Percentiles rank a stretch among this genome's conserved stretches.
phyloP scores from a whole-genome alignment of 2,797 vertebrate genomes.

The Microcaecilia unicolor region DNA sequence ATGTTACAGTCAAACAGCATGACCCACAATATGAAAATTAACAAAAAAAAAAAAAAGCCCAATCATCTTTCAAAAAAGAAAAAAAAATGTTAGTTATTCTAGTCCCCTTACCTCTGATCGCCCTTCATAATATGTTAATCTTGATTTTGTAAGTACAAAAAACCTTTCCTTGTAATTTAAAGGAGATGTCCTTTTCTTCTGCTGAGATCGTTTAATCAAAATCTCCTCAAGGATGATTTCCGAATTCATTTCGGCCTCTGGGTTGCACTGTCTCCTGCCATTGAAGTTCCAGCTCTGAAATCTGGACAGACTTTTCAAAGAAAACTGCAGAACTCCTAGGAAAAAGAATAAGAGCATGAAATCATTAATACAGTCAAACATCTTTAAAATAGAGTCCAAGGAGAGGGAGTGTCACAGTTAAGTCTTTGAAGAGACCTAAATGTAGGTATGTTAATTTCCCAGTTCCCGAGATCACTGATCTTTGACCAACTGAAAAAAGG shows the following conservation, averaged over 20 bases:
- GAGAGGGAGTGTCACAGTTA: too few relatives aligned
- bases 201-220: slow-evolving; percentile 88
- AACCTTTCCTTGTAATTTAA: slow-evolving; percentile 88
- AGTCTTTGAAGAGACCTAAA: too few relatives aligned
- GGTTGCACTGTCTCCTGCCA: slow-evolving; percentile 51
- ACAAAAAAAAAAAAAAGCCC: background rate
- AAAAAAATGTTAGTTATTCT: background rate
- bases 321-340: too few relatives aligned
- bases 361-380: background rate
- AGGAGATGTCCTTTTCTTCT: slow-evolving; percentile 86
- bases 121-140: slow-evolving; percentile 79
- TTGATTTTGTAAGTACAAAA: slow-evolving; percentile 76
- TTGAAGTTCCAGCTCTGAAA: slow-evolving; percentile 49
- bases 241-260: slow-evolving; percentile 69
- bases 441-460: too few relatives aligned
- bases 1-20: too few relatives aligned
- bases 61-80: slow-evolving; percentile 2
- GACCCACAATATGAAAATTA: too few relatives aligned
- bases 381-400: slow-evolving; percentile 9
- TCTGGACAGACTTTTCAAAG: background rate
- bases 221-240: slow-evolving; percentile 75
- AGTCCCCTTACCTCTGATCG: slow-evolving; percentile 68
- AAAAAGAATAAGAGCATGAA: background rate
- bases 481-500: too few relatives aligned
- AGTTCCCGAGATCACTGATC: too few relatives aligned